Evolutionary conservation across 2,113 vertebrate genomes (phyloP), one percentile per base, ranked within the genome.

Genomic region (Gobio gobio): DNA sequence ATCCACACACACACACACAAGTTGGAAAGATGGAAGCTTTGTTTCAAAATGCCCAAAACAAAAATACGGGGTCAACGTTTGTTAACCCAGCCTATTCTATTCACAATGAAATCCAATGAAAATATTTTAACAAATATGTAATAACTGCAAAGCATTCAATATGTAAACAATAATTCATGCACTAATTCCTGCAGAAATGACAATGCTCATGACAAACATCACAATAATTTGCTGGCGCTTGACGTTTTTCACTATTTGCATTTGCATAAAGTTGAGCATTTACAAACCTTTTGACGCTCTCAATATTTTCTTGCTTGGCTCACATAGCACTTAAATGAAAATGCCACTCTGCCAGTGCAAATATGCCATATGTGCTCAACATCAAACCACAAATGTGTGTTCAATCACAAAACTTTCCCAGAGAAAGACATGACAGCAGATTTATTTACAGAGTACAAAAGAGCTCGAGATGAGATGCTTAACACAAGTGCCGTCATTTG

Each of bases 261-360:
- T 43, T 43, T 70, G 33, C 66, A 70, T 70, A 10, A 40, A 70
- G 20, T 70, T 43, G 18, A 70, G 66, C 36, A 72, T 72, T 72
- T 43, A n/a, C 43, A 36, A 70, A 10, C 18, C 4, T 40, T 70
- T 43, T 2, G 0, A 68, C 9, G 16, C 64, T 36, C 8, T 68
- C 7, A 72, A 72, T 9, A 40, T 70, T 6, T 43, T 43, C 36
- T 72, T 61, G 22, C 58, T 61, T 24, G n/a, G 8, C 64, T 40
- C 33, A 10, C 9, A 40, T 5, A 22, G 66, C 33, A 70, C 36
- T 70, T 4, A 40, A 70, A 20, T 70, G 18, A 70, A 70, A 70
- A 70, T 22, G 40, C 10, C 54, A 20, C 54, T 56, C 18, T 22
- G 66, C 36, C 66, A n/a, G 10, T 70, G 18, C 43, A 70, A 70